These are phyloP conservation scores for Andrena fulva DNA, from an alignment of 2,888 invertebrate species.

Conservation along the genomic window DNA sequence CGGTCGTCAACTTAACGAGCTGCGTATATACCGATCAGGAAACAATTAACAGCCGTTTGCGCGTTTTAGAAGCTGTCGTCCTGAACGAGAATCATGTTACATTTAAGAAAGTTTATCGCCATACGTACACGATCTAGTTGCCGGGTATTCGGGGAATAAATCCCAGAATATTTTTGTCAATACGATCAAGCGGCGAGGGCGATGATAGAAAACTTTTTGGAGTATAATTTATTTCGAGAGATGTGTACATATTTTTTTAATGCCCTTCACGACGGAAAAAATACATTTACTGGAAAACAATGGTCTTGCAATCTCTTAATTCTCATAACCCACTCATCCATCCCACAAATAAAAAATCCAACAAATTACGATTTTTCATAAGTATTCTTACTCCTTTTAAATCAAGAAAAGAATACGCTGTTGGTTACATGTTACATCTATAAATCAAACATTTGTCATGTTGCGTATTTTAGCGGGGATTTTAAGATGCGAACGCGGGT, in stretches of 20 bases:
- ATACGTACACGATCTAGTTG: conserved; percentile 24
- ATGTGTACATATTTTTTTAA: conserved; percentile 65
- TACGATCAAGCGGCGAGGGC: conserved; percentile 8
- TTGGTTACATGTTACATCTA: neutral
- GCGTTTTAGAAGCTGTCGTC: conserved; percentile 1
- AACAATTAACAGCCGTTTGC: conserved; percentile 15
- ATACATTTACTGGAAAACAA: conserved; percentile 52
- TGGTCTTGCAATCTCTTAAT: conserved; percentile 1
- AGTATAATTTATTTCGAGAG: conserved; percentile 61
- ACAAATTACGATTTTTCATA: neutral
- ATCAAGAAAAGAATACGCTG: neutral
- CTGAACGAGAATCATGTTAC: conserved; percentile 16
- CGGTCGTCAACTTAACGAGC: conserved; percentile 33
- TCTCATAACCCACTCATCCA: neutral
- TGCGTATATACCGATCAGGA: conserved; percentile 7
- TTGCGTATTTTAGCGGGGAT: no score
- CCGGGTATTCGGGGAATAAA: conserved; percentile 11
- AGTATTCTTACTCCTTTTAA: neutral
- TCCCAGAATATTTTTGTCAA: conserved; percentile 25
- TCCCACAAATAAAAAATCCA: neutral
- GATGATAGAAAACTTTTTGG: conserved; percentile 32
- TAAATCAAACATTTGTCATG: no score
- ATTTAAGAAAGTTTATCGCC: conserved; percentile 29
- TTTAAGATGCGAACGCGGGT: no score
- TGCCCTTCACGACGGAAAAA: conserved; percentile 48